These are phyloP conservation scores for Holothuria leucospilota DNA, from an alignment of 53 echinoderm and acorn worm genomes.

Conservation along the genomic window DNA sequence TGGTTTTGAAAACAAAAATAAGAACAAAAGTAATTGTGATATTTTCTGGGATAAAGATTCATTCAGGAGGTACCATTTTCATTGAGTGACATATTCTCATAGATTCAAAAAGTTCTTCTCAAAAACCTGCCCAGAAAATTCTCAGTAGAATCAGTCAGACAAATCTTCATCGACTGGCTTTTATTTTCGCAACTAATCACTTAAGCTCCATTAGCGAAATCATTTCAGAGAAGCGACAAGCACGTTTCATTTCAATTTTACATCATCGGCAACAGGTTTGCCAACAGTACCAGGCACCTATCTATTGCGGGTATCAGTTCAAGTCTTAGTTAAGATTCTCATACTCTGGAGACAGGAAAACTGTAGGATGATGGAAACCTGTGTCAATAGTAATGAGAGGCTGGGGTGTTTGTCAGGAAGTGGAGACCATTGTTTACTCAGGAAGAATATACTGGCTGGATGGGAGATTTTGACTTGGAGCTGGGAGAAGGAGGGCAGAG, in stretches of 20 bases:
- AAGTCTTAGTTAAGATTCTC: not conserved
- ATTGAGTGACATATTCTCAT: too few relatives aligned
- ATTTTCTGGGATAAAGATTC: too few relatives aligned
- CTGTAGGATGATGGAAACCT: not conserved
- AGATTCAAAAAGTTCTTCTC: too few relatives aligned
- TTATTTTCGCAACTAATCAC: slow-evolving; percentile 6
- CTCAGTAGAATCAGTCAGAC: too few relatives aligned
- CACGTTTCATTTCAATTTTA: slow-evolving; percentile 10
- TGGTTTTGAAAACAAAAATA: too few relatives aligned
- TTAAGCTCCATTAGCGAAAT: slow-evolving; percentile 34
- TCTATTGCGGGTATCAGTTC: too few relatives aligned
- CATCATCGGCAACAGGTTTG: slow-evolving; percentile 25
- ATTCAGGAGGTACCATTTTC: too few relatives aligned
- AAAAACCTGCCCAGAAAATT: too few relatives aligned
- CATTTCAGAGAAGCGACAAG: not conserved
- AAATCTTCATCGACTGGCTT: too few relatives aligned
- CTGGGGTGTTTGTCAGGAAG: slow-evolving; percentile 31
- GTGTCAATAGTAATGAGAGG: slow-evolving; percentile 1
- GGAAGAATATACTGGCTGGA: slow-evolving; percentile 40
- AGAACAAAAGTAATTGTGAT: too few relatives aligned
- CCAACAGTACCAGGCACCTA: too few relatives aligned
- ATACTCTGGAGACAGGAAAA: slow-evolving; percentile 1
- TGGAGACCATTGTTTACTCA: slow-evolving; percentile 32
- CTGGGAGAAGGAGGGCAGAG: not conserved
- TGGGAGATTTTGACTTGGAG: not conserved